Conservation (phyloP, 2,113 vertebrate genomes). For the Todiramphus saurophagus region DNA sequence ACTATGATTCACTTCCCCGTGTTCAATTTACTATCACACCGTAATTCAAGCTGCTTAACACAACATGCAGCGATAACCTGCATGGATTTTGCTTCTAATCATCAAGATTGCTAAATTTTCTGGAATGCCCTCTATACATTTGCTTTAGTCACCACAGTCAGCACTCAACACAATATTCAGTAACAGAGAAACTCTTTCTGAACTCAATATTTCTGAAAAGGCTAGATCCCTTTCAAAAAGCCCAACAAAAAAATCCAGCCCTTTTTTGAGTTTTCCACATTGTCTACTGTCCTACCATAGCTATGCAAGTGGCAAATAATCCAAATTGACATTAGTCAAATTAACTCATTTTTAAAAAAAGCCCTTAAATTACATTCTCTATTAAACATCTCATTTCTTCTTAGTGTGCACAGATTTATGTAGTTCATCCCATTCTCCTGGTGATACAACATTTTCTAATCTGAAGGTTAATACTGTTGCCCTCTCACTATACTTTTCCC, state of each 20-base stretch:
- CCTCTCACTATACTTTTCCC: slow-evolving; percentile 26
- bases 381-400: slow-evolving; percentile 64
- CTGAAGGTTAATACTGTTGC: slow-evolving; percentile 63
- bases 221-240: not conserved
- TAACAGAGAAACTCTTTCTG: not conserved
- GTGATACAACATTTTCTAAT: slow-evolving; percentile 47
- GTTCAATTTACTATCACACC: not conserved
- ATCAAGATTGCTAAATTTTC: not conserved
- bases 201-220: not conserved
- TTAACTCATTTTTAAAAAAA: not conserved
- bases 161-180: not conserved
- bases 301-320: slow-evolving; percentile 17
- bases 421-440: slow-evolving; percentile 15
- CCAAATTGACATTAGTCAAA: slow-evolving; percentile 8
- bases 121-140: not conserved
- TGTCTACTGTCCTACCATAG: not conserved
- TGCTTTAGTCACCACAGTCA: not conserved
- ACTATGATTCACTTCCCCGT: not conserved
- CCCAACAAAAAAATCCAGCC: not conserved
- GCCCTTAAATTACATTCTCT: slow-evolving; percentile 53
- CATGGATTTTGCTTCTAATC: not conserved
- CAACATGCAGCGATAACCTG: not conserved
- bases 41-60: not conserved
- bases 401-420: slow-evolving; percentile 52
- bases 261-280: not conserved